Percentiles rank a stretch among this genome's conserved stretches.
These are phyloP conservation scores for Chitala chitala DNA, from an alignment of 2,113 vertebrate genomes.

Conservation along the genomic window DNA sequence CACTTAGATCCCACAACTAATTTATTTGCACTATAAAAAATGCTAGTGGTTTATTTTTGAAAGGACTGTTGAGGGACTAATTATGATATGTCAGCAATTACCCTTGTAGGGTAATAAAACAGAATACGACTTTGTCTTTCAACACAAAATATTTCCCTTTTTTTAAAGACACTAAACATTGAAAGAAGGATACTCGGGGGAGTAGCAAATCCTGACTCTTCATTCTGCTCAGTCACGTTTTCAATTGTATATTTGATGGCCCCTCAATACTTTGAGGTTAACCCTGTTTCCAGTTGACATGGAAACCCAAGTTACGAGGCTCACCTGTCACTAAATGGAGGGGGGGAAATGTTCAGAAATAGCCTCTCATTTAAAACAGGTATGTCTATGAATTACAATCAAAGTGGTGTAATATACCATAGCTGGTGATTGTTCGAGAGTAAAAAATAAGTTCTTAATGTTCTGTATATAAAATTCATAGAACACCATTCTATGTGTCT, in stretches of 20 bases:
- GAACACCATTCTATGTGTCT: background rate
- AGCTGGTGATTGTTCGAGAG: conserved; percentile 1
- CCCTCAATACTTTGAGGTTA: background rate
- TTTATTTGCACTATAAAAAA: background rate
- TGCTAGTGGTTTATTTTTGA: background rate
- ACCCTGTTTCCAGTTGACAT: background rate
- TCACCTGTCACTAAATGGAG: background rate
- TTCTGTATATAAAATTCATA: background rate
- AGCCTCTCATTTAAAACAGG: background rate
- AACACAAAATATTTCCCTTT: too few species aligned
- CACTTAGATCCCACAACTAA: too few species aligned
- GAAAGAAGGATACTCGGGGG: too few species aligned
- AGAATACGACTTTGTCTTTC: too few species aligned
- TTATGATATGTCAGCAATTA: too few species aligned
- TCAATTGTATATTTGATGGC: background rate
- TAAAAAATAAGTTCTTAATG: conserved; percentile 6
- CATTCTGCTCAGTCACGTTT: background rate
- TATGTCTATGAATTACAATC: background rate
- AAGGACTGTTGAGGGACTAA: too few species aligned
- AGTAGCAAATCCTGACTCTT: too few species aligned
- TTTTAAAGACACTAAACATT: background rate
- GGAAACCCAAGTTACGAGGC: background rate
- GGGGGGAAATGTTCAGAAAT: background rate
- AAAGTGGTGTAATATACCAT: conserved; percentile 12
- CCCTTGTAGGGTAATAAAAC: background rate